Conservation (phyloP, 2,797 vertebrate genomes). For the Okamejei kenojei region DNA sequence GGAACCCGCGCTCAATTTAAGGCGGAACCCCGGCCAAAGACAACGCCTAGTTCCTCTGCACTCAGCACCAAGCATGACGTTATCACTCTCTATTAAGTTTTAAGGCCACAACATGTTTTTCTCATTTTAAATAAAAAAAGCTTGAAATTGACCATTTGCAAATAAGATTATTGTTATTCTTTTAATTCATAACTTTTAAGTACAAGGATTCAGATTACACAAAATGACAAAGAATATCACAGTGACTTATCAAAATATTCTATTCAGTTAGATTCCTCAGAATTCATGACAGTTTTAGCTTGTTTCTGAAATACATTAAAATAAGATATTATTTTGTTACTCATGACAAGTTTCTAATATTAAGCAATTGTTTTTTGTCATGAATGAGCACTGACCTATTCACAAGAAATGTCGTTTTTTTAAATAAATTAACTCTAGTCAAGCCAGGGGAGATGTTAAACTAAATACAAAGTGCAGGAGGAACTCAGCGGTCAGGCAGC, state of each 20-base stretch:
- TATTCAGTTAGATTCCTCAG: too few species aligned
- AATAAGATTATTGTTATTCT: neutral
- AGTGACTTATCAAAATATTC: too few species aligned
- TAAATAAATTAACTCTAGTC: neutral
- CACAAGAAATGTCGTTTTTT: neutral
- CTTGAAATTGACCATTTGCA: neutral
- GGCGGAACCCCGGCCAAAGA: conserved; percentile 27
- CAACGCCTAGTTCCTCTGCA: conserved; percentile 28
- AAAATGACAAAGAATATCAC: neutral
- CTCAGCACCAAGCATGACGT: conserved; percentile 29
- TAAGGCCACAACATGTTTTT: neutral
- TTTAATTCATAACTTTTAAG: neutral
- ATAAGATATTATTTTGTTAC: neutral
- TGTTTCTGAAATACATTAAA: neutral
- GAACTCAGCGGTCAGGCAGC: too few species aligned
- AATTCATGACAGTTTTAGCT: too few species aligned
- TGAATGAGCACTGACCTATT: too few species aligned
- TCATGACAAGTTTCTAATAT: neutral
- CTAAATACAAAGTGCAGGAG: too few species aligned
- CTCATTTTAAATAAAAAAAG: neutral
- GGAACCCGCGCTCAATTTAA: neutral
- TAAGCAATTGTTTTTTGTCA: neutral
- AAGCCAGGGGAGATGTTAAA: neutral
- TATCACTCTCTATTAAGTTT: neutral
- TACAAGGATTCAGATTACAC: neutral